Evolutionary conservation across 2,888 invertebrate species (phyloP).

Genomic region (Athalia rosae): DNA sequence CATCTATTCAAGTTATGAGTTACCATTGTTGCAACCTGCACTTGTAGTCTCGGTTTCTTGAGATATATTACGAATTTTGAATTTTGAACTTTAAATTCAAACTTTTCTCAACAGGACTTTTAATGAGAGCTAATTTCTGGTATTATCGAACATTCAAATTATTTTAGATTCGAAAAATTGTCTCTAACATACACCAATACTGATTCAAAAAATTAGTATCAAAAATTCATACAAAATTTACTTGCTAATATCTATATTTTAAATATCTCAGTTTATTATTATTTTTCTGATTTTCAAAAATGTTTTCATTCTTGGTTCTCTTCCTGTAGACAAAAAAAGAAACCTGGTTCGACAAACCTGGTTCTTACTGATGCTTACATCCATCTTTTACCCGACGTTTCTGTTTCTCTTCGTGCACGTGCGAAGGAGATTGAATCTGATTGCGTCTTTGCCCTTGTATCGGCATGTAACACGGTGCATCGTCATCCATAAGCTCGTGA

Average conservation of each 20-base stretch:
- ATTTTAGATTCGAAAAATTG: neutral
- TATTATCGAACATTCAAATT: neutral
- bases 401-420: slow-evolving; percentile 79
- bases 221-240: slow-evolving; percentile 33
- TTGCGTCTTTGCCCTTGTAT: slow-evolving; percentile 84
- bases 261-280: slow-evolving; percentile 11
- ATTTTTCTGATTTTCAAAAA: neutral
- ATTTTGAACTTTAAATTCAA: slow-evolving; percentile 7
- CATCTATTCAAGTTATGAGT: slow-evolving; percentile 19
- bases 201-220: neutral
- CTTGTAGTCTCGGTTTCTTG: slow-evolving; percentile 20
- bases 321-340: neutral
- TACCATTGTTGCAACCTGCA: slow-evolving; percentile 31
- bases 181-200: slow-evolving; percentile 9
- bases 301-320: neutral
- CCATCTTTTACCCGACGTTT: slow-evolving; percentile 78
- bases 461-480: slow-evolving; percentile 84
- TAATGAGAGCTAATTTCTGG: neutral
- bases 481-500: slow-evolving; percentile 67
- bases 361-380: slow-evolving; percentile 78
- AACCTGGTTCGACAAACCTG: neutral
- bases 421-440: slow-evolving; percentile 73
- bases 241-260: slow-evolving; percentile 30
- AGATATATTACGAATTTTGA: slow-evolving; percentile 1
- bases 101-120: neutral